Evolutionary conservation across 2,797 vertebrate species (phyloP), one percentile per base, ranked within the genome.

Genomic region (Darevskia mixta): DNA sequence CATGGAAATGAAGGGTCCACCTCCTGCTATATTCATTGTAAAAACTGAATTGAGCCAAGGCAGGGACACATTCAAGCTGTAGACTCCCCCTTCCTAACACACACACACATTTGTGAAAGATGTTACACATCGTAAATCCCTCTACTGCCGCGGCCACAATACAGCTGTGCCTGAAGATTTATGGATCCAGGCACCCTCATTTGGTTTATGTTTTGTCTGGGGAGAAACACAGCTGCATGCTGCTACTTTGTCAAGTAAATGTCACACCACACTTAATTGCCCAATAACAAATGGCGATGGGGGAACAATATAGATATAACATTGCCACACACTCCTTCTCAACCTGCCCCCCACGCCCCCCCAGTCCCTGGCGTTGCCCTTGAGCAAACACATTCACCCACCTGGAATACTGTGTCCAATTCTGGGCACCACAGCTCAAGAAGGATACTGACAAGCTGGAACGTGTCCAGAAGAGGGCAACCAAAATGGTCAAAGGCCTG

Each of bases 191-290:
- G 0, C 64, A 66, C 85, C 83, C 76, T 90, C 83, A 85, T 93
- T 91, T 93, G 84, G 61, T 95, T 92, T 83, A 55, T 90, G 85
- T 90, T 93, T 90, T 0, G 23, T 93, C 92, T 95, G 87, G 87
- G 92, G 87, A 83, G 88, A 96, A 86, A 38, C 86, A 90, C 94
- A 94, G 92, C 93, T 94, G 94, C 77, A 87, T 13, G 5, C 72
- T 81, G 77, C 88, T 45, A 69, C 86, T 95, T 88, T 92, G 93
- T 94, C 93, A 94, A 88, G 87, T 86, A 90, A 94, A 94, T 93
- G 91, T 92, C 92, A 92, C 89, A 79, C 85, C 87, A 83, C 87
- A 86, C 92, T 92, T 94, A 95, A 94, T 96, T 94, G 91, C 91
- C 90, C 0, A 38, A 92, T 94, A 90, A 95, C 89, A 79, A 91